A percentile compares a stretch with the other conserved stretches of the same genome.
phyloP scores from a whole-genome alignment of 37 sponge, comb jelly and placozoan genomes.

The Tethya wilhelma region DNA sequence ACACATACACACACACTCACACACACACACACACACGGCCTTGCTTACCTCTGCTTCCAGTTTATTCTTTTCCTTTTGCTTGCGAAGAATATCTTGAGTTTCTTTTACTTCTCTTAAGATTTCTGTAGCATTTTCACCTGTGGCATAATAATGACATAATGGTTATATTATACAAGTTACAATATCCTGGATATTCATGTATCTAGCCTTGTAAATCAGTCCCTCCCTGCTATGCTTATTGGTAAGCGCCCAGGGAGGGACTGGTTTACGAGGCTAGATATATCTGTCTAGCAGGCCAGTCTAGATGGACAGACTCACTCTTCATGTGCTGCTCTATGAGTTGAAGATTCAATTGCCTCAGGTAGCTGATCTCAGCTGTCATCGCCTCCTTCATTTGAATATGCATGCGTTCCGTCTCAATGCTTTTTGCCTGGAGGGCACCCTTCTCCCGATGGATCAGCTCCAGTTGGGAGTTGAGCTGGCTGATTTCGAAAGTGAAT shows the following conservation, averaged over 20 bases:
- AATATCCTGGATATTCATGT: no score
- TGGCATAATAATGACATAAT: neutral
- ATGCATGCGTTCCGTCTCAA: slow-evolving; percentile 50
- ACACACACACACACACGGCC: neutral
- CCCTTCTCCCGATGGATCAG: slow-evolving; percentile 27
- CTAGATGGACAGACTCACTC: slow-evolving; percentile 31
- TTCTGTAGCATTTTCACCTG: slow-evolving; percentile 58
- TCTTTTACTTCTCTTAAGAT: slow-evolving; percentile 41
- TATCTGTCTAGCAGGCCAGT: no score
- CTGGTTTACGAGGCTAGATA: no score
- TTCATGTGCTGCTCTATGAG: slow-evolving; percentile 53
- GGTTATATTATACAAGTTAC: no score
- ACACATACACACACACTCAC: neutral
- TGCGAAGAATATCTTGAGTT: slow-evolving; percentile 33
- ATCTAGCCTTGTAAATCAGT: no score
- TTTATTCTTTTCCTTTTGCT: slow-evolving; percentile 30
- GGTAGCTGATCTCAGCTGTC: slow-evolving; percentile 34
- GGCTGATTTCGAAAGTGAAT: slow-evolving; percentile 16
- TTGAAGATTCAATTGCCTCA: slow-evolving; percentile 50
- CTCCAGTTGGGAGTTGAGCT: slow-evolving; percentile 35
- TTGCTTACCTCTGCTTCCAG: slow-evolving; percentile 40
- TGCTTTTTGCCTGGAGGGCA: slow-evolving; percentile 11
- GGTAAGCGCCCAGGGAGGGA: no score
- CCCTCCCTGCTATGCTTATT: no score
- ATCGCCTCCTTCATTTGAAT: slow-evolving; percentile 40